A percentile compares a stretch with the other conserved stretches of the same genome.
phyloP scores from a whole-genome alignment of 2,113 vertebrate genomes.

The Nothocercus nigrocapillus region DNA sequence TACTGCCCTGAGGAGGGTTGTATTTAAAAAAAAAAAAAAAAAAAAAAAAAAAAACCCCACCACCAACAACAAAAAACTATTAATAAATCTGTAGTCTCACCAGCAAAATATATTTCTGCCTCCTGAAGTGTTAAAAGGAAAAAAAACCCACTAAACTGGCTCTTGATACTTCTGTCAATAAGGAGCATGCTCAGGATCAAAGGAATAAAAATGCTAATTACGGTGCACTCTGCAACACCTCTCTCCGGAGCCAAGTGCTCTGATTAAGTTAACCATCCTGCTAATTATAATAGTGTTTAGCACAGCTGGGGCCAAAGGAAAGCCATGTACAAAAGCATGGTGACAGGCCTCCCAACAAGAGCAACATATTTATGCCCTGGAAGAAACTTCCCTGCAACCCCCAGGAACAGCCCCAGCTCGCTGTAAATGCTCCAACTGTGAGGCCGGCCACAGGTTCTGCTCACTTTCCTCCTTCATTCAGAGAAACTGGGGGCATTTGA shows the following conservation, averaged over 20 bases:
- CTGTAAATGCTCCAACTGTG: not conserved
- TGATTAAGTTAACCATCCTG: conserved; percentile 66
- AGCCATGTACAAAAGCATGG: conserved; percentile 9
- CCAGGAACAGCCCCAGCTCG: not conserved
- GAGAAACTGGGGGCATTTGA: not conserved
- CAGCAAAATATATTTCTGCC: conserved; percentile 12
- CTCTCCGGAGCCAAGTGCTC: conserved; percentile 46
- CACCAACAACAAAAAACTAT: not conserved
- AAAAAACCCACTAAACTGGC: not conserved
- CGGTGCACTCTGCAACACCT: conserved; percentile 49
- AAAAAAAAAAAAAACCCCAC: no score
- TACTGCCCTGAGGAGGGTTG: not conserved
- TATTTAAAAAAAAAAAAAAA: not conserved
- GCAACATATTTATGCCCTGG: not conserved
- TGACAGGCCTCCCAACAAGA: not conserved
- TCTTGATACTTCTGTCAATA: conserved; percentile 67
- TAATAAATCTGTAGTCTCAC: conserved; percentile 15
- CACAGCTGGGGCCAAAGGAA: conserved; percentile 69
- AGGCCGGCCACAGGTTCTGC: not conserved
- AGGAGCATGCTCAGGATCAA: conserved; percentile 57
- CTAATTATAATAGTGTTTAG: conserved; percentile 59
- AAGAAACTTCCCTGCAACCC: not conserved
- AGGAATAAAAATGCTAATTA: conserved; percentile 69
- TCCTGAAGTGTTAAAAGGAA: conserved; percentile 57
- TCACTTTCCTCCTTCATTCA: not conserved